phyloP scores from a whole-genome alignment of 2,888 invertebrate species.

The Cerastis rubricosa region DNA sequence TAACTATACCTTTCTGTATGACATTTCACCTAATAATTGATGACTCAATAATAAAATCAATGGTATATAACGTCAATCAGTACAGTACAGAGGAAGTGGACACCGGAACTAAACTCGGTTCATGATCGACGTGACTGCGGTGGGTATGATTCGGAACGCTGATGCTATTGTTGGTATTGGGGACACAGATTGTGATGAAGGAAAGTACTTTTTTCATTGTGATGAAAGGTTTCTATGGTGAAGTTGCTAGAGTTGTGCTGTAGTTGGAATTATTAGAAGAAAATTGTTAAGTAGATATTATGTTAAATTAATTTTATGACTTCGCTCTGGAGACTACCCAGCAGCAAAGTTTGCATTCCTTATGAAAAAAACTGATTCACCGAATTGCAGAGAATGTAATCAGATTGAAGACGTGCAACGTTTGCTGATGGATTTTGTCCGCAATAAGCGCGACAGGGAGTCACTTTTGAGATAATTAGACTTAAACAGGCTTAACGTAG shows the following conservation, averaged over 20 bases:
- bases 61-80: constrained; percentile 50
- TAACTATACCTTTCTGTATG: not conserved
- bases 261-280: not conserved
- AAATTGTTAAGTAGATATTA: no score
- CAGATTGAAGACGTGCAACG: no score
- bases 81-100: constrained; percentile 50
- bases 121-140: constrained; percentile 57
- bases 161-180: constrained; percentile 41
- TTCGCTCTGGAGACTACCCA: no score
- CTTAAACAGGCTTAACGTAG: no score
- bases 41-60: constrained; percentile 53
- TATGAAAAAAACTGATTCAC: no score
- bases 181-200: constrained; percentile 42
- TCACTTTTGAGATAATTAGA: no score
- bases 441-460: no score
- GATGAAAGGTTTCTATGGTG: not conserved
- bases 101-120: constrained; percentile 63
- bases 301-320: no score
- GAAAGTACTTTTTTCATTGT: constrained; percentile 22
- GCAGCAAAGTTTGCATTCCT: no score
- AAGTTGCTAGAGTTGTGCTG: not conserved
- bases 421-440: no score
- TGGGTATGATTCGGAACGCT: constrained; percentile 43
- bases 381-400: no score
- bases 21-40: constrained; percentile 31